Conservation (phyloP, 2,888 invertebrate genomes). For the Scrobipalpa costella region DNA sequence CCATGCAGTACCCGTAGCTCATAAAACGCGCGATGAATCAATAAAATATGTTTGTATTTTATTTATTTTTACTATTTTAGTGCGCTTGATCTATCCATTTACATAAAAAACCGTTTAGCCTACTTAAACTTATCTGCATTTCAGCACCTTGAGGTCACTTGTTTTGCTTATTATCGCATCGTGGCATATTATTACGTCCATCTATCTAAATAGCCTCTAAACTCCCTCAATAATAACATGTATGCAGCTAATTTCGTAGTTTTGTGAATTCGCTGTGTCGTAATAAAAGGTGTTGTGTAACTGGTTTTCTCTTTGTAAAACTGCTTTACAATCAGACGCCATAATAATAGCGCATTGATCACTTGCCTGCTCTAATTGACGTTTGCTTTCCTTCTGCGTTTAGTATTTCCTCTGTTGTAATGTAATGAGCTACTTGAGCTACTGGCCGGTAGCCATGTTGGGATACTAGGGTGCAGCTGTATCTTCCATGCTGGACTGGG, state of each 20-base stretch:
- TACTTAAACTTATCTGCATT: not conserved
- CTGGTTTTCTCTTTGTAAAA: slow-evolving; percentile 35
- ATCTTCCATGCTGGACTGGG: no score
- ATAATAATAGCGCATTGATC: slow-evolving; percentile 25
- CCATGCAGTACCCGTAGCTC: no score
- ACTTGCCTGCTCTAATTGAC: slow-evolving; percentile 11
- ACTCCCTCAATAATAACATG: slow-evolving; percentile 23
- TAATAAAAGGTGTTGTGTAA: slow-evolving; percentile 34
- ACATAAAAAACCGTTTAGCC: not conserved
- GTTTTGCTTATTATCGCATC: not conserved
- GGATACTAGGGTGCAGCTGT: not conserved
- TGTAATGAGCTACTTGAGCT: not conserved
- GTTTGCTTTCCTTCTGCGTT: slow-evolving; percentile 22
- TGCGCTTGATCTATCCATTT: not conserved
- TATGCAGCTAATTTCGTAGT: slow-evolving; percentile 26
- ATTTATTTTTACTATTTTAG: no score
- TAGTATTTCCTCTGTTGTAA: slow-evolving; percentile 9
- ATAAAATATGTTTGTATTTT: no score
- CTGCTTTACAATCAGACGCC: slow-evolving; percentile 18
- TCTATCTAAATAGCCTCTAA: slow-evolving; percentile 1
- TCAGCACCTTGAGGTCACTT: not conserved
- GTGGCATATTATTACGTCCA: not conserved
- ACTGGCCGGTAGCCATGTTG: not conserved
- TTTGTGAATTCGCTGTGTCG: slow-evolving; percentile 28
- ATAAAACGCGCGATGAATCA: no score